Base-by-base conservation (phyloP, 2,888 invertebrate genomes). In the Apodemia hepburni region DNA sequence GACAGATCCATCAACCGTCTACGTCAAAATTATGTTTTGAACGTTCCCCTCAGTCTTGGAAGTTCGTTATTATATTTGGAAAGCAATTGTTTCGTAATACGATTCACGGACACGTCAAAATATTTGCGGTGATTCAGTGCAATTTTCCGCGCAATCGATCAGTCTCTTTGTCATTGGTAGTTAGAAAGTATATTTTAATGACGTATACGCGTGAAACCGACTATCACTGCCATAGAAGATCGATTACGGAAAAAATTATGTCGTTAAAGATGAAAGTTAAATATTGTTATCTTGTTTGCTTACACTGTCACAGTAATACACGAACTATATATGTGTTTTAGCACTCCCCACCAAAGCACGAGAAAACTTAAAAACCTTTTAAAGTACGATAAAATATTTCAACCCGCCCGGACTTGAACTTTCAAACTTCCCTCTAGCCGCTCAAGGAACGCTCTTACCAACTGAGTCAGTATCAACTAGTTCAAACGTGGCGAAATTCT, bases 111-210 rank as follows among this genome's bases (percentile, higher is more conserved):
- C 77, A 73, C 81, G 90, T 90, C 90, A 89, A 81, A 90, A 90
- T 89, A 90, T 90, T 90, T 87, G 84, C 85, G 80, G 76, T 72
- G 79, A 82, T 82, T 82, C 80, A 71, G 75, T 77, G 73, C 84
- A 75, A 89, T 90, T 90, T 90, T 83, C 82, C 80, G 80, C 78
- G 69, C 82, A 75, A 90, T 90, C 90, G 83, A 90, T 90, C 89
- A 85, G 77, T 69, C 66, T 71, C 71, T 76, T 74, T 74, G 72
- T 74, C 69, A 69, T 27, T 64, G 64, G 62, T 60, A 61, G 66
- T 70, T 74, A 73, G 77, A 77, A 76, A 76, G 76, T 75, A 81
- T 83, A 82, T 82, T 76, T 77, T 75, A 79, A 73, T 29, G 57
- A 74, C 71, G 68, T 69, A 74, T 72, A 72, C 68, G 81, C 84